Conservation (phyloP, 2,113 vertebrate species). For the Trinectes maculatus region DNA sequence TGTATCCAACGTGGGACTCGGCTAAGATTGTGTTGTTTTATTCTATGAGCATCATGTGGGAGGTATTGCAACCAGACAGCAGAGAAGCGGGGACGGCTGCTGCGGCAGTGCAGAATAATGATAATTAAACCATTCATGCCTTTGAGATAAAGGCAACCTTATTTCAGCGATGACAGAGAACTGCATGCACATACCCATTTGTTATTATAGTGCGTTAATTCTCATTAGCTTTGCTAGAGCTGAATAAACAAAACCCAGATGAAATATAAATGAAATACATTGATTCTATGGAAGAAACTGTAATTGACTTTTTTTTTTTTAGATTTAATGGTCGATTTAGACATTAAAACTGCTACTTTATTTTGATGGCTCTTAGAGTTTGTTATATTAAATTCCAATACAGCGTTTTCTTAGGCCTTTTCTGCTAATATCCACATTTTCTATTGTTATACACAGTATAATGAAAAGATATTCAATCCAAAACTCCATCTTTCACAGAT, state of each 20-base stretch:
- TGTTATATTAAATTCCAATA: background rate
- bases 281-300: constrained; percentile 28
- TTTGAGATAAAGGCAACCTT: constrained; percentile 15
- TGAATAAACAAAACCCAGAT: constrained; percentile 35
- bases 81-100: constrained; percentile 8
- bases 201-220: constrained; percentile 32
- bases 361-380: constrained; percentile 15
- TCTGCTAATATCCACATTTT: constrained; percentile 25
- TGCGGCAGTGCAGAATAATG: background rate
- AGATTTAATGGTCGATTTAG: constrained; percentile 20
- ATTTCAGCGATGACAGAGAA: background rate
- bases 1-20: no score
- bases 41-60: constrained; percentile 1
- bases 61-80: background rate
- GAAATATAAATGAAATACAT: constrained; percentile 42
- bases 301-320: constrained; percentile 28
- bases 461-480: constrained; percentile 18
- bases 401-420: background rate
- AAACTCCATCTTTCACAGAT: constrained; percentile 30
- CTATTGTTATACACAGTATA: background rate
- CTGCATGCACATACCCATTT: constrained; percentile 22
- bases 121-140: constrained; percentile 24
- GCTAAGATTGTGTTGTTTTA: no score
- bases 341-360: background rate
- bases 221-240: constrained; percentile 21